Base-by-base conservation (phyloP, 1,140 invertebrate species). In the Telenomus remus region DNA sequence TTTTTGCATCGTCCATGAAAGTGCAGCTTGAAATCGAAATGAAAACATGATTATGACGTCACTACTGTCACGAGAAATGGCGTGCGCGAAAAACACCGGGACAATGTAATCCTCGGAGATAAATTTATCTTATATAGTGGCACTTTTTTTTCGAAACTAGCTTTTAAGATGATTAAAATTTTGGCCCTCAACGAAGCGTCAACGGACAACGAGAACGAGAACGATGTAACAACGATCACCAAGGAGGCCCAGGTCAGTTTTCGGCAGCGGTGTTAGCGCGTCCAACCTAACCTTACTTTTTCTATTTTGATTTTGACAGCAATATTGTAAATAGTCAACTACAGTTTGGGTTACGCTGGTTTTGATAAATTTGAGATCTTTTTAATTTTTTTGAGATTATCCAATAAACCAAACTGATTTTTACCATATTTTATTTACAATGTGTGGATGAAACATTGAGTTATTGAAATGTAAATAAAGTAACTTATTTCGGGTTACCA, bases 161-260 rank as follows among this genome's bases (percentile, higher is more conserved):
- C 11, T 11, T 39, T 39, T 49, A 86, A 82, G 57, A 92, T 92
- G 92, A 91, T 93, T 54, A 91, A 91, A 84, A 92, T 94, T 83
- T 87, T 89, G 39, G 92, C 93, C 3, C 84, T 94, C 11, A 94
- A 94, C 81, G 91, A 92, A 68, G 90, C 90, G 68, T 87, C 88
- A 0, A 90, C 89, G 46, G 89, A 70, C 37, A 73, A 90, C 13
- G 90, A 90, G 76, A 89, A 90, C 73, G 89, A 90, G 51, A 88
- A 89, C 73, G n/a, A n/a, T n/a, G 86, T 84, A 46, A 86, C 87
- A n/a, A 83, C 85, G 12, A 84, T 91, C n/a, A 92, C 92, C 0
- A 91, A 90, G 80, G 93, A 94, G 84, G 92, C 92, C 9, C 89
- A 93, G 83, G 90, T 91, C 85, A 68, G 10, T 37, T 4, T 4